These are phyloP conservation scores for Petromus typicus DNA, from an alignment of 2,113 vertebrate genomes.

Conservation along the genomic window DNA sequence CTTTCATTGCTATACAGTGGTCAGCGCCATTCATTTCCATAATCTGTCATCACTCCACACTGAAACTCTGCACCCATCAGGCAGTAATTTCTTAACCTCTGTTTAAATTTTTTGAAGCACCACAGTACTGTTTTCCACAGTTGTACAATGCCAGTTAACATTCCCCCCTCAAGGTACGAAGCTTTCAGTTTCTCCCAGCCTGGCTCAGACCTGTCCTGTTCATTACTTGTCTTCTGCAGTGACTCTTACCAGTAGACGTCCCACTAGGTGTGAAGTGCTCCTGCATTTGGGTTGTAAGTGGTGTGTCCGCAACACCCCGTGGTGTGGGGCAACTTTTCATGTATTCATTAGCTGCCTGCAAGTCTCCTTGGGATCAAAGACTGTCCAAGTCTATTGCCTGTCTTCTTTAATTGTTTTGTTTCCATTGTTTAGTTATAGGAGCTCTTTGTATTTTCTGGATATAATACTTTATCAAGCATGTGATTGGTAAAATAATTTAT, in stretches of 20 bases:
- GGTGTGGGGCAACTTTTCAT: neutral
- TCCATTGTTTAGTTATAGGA: neutral
- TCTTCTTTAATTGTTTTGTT: neutral
- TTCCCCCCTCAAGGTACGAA: neutral
- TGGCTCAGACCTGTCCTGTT: neutral
- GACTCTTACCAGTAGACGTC: neutral
- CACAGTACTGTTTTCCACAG: neutral
- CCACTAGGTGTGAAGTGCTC: neutral
- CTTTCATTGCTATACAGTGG: neutral
- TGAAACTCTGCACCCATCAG: neutral
- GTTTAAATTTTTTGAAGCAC: neutral
- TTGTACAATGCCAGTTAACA: neutral
- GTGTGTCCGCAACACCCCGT: neutral
- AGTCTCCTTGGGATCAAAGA: neutral
- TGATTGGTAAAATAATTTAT: conserved; percentile 17
- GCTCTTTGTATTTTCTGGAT: neutral
- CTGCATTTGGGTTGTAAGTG: neutral
- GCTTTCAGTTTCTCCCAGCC: neutral
- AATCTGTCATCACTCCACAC: neutral
- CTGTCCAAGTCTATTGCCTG: neutral
- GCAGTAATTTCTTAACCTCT: neutral
- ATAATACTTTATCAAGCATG: neutral
- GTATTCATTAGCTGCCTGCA: neutral
- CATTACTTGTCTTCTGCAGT: neutral
- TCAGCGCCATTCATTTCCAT: neutral